Evolutionary conservation across 2,888 invertebrate species (phyloP).

Genomic region (Diachrysia chrysitis): DNA sequence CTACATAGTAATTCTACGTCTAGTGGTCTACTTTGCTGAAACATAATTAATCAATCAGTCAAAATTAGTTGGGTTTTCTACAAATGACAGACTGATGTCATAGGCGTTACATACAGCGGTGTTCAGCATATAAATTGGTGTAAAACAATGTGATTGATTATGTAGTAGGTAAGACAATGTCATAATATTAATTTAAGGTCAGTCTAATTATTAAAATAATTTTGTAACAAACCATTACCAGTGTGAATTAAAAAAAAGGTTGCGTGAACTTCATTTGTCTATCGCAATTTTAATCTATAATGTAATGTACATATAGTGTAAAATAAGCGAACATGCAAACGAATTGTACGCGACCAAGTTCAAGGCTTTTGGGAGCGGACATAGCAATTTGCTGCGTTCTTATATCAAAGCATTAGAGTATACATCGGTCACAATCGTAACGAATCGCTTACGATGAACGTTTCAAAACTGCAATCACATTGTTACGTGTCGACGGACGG

Average conservation of each 20-base stretch:
- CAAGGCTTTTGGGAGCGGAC: constrained; percentile 68
- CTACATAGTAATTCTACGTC: constrained; percentile 10
- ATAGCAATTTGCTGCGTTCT: constrained; percentile 47
- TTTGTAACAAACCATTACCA: too few species aligned
- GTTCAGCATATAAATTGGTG: background rate
- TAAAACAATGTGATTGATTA: background rate
- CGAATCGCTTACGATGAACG: constrained; percentile 73
- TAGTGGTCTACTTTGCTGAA: constrained; percentile 15
- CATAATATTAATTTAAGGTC: too few species aligned
- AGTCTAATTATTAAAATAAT: too few species aligned
- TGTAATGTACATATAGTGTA: constrained; percentile 20
- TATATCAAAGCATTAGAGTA: constrained; percentile 66
- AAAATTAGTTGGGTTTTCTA: background rate
- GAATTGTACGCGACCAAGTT: constrained; percentile 70
- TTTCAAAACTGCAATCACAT: constrained; percentile 86
- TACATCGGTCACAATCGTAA: constrained; percentile 63
- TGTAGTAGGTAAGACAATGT: too few species aligned
- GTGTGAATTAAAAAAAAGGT: background rate
- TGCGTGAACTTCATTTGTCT: background rate
- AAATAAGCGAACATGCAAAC: constrained; percentile 47
- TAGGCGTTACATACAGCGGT: background rate
- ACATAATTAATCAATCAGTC: constrained; percentile 16
- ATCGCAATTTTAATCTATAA: constrained; percentile 5
- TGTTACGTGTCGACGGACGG: constrained; percentile 84
- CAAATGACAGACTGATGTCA: background rate